Percentiles rank a stretch among this genome's conserved stretches.
phyloP scores from a whole-genome alignment of 2,113 vertebrate genomes.

The Sinocyclocheilus anophthalmus region DNA sequence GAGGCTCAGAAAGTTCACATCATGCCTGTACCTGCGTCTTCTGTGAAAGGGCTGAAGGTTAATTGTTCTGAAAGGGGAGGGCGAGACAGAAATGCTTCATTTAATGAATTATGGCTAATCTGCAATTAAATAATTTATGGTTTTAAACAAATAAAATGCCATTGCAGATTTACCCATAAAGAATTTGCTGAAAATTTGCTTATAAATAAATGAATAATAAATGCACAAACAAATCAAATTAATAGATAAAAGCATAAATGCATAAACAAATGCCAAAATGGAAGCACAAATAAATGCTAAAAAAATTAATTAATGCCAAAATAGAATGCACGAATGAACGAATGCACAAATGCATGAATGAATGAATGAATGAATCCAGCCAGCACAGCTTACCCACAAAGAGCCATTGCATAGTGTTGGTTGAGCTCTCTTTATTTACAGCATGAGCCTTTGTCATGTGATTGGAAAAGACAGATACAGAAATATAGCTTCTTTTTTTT shows the following conservation, averaged over 20 bases:
- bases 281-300: background rate
- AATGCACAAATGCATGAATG: no score
- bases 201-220: background rate
- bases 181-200: background rate
- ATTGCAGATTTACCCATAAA: no score
- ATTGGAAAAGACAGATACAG: no score
- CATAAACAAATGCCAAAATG: background rate
- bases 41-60: constrained; percentile 58
- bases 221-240: background rate
- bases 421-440: background rate
- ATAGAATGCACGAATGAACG: background rate
- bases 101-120: background rate
- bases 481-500: background rate
- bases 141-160: background rate
- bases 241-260: background rate
- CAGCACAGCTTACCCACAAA: background rate
- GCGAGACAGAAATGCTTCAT: background rate
- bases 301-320: background rate
- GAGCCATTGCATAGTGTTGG: background rate
- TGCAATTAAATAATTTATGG: background rate
- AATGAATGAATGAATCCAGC: no score
- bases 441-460: background rate
- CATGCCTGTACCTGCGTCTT: constrained; percentile 13
- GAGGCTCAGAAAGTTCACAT: constrained; percentile 15
- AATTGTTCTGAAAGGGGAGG: constrained; percentile 46